Conservation (phyloP, 2,113 vertebrate genomes). For the Clinocottus analis region DNA sequence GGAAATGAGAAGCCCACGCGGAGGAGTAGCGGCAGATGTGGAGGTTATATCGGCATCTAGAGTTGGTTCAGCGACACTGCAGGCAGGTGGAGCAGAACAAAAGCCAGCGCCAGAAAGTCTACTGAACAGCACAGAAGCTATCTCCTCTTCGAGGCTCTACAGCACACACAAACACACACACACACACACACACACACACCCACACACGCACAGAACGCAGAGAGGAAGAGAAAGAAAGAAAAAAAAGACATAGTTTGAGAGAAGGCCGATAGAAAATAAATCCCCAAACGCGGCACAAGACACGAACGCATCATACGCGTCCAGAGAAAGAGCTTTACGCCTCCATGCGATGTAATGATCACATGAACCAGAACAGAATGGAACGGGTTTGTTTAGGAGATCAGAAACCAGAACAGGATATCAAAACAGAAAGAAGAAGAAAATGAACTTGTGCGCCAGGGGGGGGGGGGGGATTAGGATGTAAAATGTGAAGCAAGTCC, state of each 20-base stretch:
- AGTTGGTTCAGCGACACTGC: constrained; percentile 80
- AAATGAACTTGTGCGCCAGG: neutral
- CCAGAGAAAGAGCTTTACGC: neutral
- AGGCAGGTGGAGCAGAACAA: constrained; percentile 71
- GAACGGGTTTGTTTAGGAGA: constrained; percentile 1
- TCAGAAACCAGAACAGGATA: neutral
- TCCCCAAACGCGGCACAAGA: neutral
- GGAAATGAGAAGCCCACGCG: constrained; percentile 85
- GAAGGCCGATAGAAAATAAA: constrained; percentile 3
- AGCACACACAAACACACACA: constrained; percentile 65
- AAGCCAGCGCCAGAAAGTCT: constrained; percentile 78
- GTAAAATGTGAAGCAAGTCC: neutral
- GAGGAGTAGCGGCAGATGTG: constrained; percentile 71
- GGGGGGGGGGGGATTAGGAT: neutral
- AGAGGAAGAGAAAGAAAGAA: constrained; percentile 8
- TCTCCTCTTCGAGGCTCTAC: constrained; percentile 96
- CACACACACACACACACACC: constrained; percentile 58
- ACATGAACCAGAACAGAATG: neutral
- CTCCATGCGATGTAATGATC: neutral
- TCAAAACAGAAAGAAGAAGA: neutral
- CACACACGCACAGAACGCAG: neutral
- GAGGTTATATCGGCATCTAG: constrained; percentile 88
- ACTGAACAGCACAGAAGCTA: constrained; percentile 91
- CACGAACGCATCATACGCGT: neutral
- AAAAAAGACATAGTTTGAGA: neutral